A percentile compares a stretch with the other conserved stretches of the same genome.
Evolutionary conservation across 92 coral and sea anemone species (phyloP).

Genomic region (Zoanthus sociatus): DNA sequence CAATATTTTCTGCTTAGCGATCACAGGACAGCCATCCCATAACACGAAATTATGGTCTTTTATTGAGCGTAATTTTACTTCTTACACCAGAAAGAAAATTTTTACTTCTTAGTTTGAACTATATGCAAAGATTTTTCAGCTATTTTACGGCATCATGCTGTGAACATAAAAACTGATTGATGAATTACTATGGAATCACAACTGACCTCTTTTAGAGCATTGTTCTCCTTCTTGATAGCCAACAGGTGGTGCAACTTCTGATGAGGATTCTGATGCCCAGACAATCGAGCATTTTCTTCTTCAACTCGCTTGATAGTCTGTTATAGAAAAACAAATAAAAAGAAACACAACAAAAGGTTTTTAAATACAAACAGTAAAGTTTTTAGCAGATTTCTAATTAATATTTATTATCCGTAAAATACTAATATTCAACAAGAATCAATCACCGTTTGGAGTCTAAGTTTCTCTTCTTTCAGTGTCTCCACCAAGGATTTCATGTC

Average conservation of each 20-base stretch:
- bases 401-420: neutral
- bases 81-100: too few species aligned
- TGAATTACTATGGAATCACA: neutral
- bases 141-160: too few species aligned
- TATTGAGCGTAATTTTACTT: too few species aligned
- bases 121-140: too few species aligned
- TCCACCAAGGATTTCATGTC: conserved; percentile 86
- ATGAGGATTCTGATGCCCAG: conserved; percentile 93
- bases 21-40: too few species aligned
- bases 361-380: too few species aligned
- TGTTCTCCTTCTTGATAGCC: conserved; percentile 87
- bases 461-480: conserved; percentile 85
- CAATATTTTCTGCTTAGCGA: too few species aligned
- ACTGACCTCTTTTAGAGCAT: conserved; percentile 74
- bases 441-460: conserved; percentile 84
- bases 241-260: conserved; percentile 89
- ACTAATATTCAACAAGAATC: neutral
- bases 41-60: too few species aligned
- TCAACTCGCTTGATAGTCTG: conserved; percentile 73
- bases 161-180: too few species aligned
- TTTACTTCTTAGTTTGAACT: too few species aligned
- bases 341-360: too few species aligned
- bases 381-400: neutral
- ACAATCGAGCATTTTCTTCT: conserved; percentile 82
- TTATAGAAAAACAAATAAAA: neutral